Base-by-base conservation (phyloP, 2,888 invertebrate genomes). In the Hypsopygia costalis region DNA sequence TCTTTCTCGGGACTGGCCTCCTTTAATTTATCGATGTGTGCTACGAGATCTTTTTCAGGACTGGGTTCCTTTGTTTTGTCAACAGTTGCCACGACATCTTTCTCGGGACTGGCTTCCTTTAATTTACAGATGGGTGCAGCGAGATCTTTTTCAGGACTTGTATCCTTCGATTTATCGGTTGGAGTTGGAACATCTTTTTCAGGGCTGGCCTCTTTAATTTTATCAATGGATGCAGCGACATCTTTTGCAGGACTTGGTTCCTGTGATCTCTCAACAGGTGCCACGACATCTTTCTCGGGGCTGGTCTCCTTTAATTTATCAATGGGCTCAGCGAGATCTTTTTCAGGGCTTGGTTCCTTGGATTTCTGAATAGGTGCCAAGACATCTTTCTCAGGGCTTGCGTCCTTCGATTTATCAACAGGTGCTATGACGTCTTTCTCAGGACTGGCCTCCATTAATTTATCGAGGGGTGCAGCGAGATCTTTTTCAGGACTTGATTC, bases 401-500 rank as follows among this genome's bases (percentile, higher is more conserved):
- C 11, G 5, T 34, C 12, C 5, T 25, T 25, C 3, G 20, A 1
- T 16, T 16, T 16, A 4, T 16, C 16, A n/a, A 11, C 11, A 1
- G 33, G 20, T 4, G 0, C 28, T 7, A 16, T 3, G 6, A 9
- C 1, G 4, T 49, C 46, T 6, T 47, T 35, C 0, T 36, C 8
- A 6, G 34, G 35, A 10, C 41, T 52, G 0, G 46, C 16, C 3
- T n/a, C 27, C 6, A 40, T 46, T 0, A 35, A 21, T 36, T 27
- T 25, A 6, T 10, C 22, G 33, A 25, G 1, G 11, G 35, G 22
- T 37, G 41, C 43, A 3, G 11, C 31, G 11, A 40, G 20, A 27
- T 56, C 50, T 3, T 51, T 46, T 0, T 41, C 45, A 1, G 46
- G 39, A n/a, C 41, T 51, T 0, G 42, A 9, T 1, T 10, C 22